A percentile compares a stretch with the other conserved stretches of the same genome.
Evolutionary conservation across 2,888 invertebrate genomes (phyloP).

Genomic region (Chorisops tibialis): DNA sequence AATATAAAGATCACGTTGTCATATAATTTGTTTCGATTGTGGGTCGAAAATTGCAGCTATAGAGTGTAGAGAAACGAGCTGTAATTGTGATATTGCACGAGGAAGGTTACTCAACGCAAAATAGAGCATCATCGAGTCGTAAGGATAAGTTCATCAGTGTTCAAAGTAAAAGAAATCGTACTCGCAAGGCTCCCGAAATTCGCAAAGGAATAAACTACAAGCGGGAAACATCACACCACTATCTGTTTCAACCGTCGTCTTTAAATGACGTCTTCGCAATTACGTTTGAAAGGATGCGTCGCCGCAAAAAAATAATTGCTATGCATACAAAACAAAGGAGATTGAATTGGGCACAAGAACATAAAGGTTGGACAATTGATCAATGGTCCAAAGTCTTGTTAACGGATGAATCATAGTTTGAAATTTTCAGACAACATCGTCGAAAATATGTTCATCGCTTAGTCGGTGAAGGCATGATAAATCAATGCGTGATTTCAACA

Average conservation of each 20-base stretch:
- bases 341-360: too few species aligned
- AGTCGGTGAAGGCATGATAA: constrained; percentile 1
- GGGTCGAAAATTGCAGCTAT: background rate
- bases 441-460: constrained; percentile 34
- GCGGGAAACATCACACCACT: too few species aligned
- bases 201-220: too few species aligned
- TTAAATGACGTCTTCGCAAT: too few species aligned
- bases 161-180: background rate
- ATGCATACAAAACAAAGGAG: too few species aligned
- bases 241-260: too few species aligned
- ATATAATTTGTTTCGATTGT: constrained; percentile 6
- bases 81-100: background rate
- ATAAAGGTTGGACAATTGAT: too few species aligned
- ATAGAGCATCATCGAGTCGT: background rate
- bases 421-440: constrained; percentile 28
- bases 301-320: too few species aligned
- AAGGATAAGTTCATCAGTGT: background rate
- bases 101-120: background rate
- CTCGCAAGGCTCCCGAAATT: too few species aligned
- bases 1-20: too few species aligned
- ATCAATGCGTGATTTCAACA: constrained; percentile 25
- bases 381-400: constrained; percentile 23
- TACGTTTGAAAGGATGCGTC: too few species aligned
- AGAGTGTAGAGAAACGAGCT: background rate
- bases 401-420: constrained; percentile 30